These are phyloP conservation scores for Sterna hirundo DNA, from an alignment of 2,113 vertebrate species.

Conservation along the genomic window DNA sequence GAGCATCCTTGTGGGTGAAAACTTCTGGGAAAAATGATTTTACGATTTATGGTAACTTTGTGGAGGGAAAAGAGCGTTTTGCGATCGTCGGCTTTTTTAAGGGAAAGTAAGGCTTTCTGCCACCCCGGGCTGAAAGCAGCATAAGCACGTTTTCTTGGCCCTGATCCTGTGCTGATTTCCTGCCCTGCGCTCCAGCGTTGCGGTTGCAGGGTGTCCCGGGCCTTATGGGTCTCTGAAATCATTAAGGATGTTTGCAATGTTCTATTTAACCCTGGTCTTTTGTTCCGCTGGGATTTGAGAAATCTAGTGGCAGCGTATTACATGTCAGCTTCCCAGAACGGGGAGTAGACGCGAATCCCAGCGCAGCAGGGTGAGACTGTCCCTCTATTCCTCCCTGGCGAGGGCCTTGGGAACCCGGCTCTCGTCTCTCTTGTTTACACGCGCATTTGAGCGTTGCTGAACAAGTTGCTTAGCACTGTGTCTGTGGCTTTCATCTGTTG, in stretches of 20 bases:
- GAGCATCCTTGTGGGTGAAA: not conserved
- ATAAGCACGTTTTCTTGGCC: not conserved
- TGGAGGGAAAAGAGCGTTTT: not conserved
- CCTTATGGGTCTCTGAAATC: not conserved
- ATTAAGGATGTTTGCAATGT: not conserved
- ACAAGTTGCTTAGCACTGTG: constrained; percentile 43
- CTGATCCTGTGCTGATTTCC: not conserved
- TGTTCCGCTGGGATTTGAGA: not conserved
- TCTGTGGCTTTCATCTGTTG: constrained; percentile 52
- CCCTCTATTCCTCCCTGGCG: not conserved
- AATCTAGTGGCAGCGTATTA: not conserved
- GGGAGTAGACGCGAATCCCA: not conserved
- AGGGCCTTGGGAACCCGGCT: not conserved
- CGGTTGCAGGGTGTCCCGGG: not conserved
- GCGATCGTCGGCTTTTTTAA: not conserved
- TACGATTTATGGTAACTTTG: not conserved
- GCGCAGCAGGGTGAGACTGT: not conserved
- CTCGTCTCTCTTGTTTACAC: constrained; percentile 23
- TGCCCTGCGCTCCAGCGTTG: not conserved
- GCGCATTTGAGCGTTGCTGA: not conserved
- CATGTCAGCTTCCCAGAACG: not conserved
- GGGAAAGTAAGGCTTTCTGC: constrained; percentile 2
- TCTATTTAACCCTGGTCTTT: not conserved
- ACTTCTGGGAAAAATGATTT: not conserved
- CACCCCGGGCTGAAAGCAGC: not conserved